Conservation (phyloP, 2,888 invertebrate genomes). For the Dascillus cervinus region DNA sequence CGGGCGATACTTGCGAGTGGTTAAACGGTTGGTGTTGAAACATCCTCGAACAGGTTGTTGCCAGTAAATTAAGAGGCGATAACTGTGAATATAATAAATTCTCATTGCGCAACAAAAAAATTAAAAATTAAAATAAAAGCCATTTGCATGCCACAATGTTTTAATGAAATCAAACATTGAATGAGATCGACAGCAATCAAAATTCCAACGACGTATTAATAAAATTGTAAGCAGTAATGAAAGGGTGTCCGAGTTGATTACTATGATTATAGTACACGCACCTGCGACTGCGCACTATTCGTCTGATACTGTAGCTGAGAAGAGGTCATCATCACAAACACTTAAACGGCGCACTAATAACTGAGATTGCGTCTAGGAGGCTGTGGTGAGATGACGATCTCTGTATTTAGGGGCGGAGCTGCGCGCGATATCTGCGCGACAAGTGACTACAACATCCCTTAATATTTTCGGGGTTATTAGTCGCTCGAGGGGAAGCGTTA, state of each 20-base stretch:
- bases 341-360: slow-evolving; percentile 42
- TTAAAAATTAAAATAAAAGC: slow-evolving; percentile 5
- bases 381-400: slow-evolving; percentile 36
- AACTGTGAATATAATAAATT: no score
- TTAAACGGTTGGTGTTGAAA: slow-evolving; percentile 31
- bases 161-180: no score
- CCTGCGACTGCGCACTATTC: slow-evolving; percentile 39
- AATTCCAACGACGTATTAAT: slow-evolving; percentile 27
- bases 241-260: slow-evolving; percentile 36
- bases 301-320: slow-evolving; percentile 35
- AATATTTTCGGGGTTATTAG: no score
- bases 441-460: slow-evolving; percentile 6
- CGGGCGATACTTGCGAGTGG: slow-evolving; percentile 33
- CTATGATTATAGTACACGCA: slow-evolving; percentile 38
- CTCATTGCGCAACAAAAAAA: no score
- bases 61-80: slow-evolving; percentile 35
- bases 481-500: no score
- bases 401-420: slow-evolving; percentile 34
- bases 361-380: slow-evolving; percentile 37
- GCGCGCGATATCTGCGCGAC: slow-evolving; percentile 36
- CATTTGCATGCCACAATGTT: no score
- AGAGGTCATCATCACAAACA: slow-evolving; percentile 38
- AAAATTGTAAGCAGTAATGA: slow-evolving; percentile 37
- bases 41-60: slow-evolving; percentile 35
- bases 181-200: slow-evolving; percentile 10